Percentiles rank a stretch among this genome's conserved stretches.
These are phyloP conservation scores for Prochilodus magdalenae DNA, from an alignment of 2,113 vertebrate genomes.

Conservation along the genomic window DNA sequence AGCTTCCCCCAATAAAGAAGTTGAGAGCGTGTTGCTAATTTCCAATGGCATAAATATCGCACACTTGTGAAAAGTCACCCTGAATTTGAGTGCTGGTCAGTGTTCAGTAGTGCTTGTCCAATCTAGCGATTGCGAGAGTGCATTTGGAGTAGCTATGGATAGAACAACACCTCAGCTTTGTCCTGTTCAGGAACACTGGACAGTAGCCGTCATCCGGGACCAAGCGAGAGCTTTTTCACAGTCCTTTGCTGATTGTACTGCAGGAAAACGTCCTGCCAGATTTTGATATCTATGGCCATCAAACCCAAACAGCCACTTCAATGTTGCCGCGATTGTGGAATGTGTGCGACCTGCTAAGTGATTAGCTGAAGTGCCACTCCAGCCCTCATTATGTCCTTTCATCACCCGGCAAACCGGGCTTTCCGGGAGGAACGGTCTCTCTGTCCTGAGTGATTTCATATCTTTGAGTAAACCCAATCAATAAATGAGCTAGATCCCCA, in stretches of 20 bases:
- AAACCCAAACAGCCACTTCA: neutral
- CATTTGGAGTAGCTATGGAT: too few relatives aligned
- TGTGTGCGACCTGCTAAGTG: neutral
- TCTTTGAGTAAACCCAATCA: slow-evolving; percentile 43
- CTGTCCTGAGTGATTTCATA: slow-evolving; percentile 20
- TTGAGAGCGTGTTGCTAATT: too few relatives aligned
- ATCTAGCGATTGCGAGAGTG: too few relatives aligned
- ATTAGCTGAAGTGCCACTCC: slow-evolving; percentile 14
- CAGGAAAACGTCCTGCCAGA: neutral
- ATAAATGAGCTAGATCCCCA: slow-evolving; percentile 26
- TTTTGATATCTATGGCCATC: neutral
- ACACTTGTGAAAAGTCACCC: too few relatives aligned
- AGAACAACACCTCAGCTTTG: too few relatives aligned
- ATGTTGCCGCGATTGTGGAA: neutral
- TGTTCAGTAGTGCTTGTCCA: too few relatives aligned
- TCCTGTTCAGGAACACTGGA: too few relatives aligned
- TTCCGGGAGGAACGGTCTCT: slow-evolving; percentile 12
- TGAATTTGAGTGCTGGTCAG: too few relatives aligned
- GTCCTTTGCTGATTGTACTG: neutral
- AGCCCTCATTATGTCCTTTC: slow-evolving; percentile 17
- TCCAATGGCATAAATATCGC: too few relatives aligned
- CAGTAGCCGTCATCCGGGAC: too few relatives aligned
- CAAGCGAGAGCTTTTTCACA: too few relatives aligned
- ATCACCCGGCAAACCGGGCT: neutral
- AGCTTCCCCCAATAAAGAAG: too few relatives aligned